Conservation (phyloP, 2,888 invertebrate genomes). For the Diadromus collaris region DNA sequence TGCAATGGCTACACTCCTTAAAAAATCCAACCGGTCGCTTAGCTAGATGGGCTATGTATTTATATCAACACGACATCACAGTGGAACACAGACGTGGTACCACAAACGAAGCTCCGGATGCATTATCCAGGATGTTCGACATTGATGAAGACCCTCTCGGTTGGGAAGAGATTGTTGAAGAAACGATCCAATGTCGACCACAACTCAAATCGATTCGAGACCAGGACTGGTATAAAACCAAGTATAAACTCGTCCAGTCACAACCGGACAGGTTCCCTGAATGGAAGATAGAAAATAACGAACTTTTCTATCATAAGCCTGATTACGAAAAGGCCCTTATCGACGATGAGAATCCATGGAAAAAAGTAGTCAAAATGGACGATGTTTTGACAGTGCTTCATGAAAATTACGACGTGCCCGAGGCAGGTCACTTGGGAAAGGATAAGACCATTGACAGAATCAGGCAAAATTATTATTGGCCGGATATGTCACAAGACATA, state of each 20-base stretch:
- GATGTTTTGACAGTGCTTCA: conserved; percentile 3
- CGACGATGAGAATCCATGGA: conserved; percentile 44
- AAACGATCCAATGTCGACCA: conserved; percentile 18
- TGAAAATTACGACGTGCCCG: conserved; percentile 18
- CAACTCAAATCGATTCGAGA: not conserved
- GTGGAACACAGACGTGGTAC: conserved; percentile 41
- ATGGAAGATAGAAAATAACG: conserved; percentile 30
- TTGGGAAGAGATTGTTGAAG: conserved; percentile 41
- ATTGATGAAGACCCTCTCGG: conserved; percentile 42
- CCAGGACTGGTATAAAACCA: conserved; percentile 42
- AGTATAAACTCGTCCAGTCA: conserved; percentile 16
- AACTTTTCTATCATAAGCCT: not conserved
- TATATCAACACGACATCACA: no score
- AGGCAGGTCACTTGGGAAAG: no score
- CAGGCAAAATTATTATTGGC: no score
- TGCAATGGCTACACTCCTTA: no score
- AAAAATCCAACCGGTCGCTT: no score
- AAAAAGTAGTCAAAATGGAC: conserved; percentile 20
- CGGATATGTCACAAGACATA: no score
- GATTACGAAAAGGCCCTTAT: conserved; percentile 33
- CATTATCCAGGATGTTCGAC: conserved; percentile 40
- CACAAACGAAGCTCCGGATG: conserved; percentile 48
- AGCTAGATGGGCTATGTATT: no score
- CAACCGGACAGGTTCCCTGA: conserved; percentile 20
- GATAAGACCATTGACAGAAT: no score